A percentile compares a stretch with the other conserved stretches of the same genome.
These are phyloP conservation scores for Drosophila nr. perissopoda DNA, from an alignment of 2,888 invertebrate species.

Conservation along the genomic window DNA sequence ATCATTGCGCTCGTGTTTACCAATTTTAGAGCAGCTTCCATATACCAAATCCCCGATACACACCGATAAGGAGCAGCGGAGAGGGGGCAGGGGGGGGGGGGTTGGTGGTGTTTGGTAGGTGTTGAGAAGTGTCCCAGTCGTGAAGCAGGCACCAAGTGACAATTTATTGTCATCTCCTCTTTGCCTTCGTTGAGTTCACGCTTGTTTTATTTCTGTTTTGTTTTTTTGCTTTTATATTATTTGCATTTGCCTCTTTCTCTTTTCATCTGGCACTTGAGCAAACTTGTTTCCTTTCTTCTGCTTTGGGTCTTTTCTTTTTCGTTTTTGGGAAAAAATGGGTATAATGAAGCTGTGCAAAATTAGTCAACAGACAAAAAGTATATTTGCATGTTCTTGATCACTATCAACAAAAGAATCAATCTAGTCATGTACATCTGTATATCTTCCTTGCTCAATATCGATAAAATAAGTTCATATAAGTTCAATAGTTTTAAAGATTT, in stretches of 20 bases:
- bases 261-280: conserved; percentile 49
- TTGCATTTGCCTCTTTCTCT: conserved; percentile 64
- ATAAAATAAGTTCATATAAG: background rate
- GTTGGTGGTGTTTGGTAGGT: background rate
- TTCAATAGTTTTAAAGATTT: background rate
- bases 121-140: conserved; percentile 5
- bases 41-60: conserved; percentile 34
- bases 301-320: conserved; percentile 29
- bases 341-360: background rate
- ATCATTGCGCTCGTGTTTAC: conserved; percentile 76
- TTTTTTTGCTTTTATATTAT: conserved; percentile 60
- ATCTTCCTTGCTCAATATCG: background rate
- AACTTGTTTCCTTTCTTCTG: conserved; percentile 45
- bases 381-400: background rate
- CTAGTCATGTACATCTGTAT: background rate
- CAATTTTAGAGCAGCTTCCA: conserved; percentile 62
- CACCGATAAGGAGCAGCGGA: background rate
- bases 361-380: background rate
- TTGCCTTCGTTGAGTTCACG: conserved; percentile 53
- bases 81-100: background rate
- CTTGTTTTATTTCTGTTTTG: conserved; percentile 48
- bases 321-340: background rate
- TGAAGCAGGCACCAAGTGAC: conserved; percentile 58
- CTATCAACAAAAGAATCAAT: background rate
- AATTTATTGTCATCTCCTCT: conserved; percentile 78